These are phyloP conservation scores for Heliconius himera DNA, from an alignment of 1,140 invertebrate genomes.

Conservation along the genomic window DNA sequence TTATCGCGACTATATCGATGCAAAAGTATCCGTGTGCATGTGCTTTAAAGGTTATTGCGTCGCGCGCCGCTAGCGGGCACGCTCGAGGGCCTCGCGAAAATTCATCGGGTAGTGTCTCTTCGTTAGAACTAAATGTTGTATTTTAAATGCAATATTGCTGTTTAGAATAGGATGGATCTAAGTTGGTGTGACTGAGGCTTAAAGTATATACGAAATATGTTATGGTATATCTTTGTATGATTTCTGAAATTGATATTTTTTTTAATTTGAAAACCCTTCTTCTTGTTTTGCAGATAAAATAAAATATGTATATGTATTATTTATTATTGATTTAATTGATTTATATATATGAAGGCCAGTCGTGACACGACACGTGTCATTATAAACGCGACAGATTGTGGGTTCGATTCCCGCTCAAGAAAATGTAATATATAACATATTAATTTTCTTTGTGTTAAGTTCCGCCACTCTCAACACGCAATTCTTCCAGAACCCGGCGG, in stretches of 20 bases:
- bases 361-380: no score
- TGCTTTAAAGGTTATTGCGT: constrained; percentile 27
- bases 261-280: no score
- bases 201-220: neutral
- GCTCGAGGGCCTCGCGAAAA: constrained; percentile 49
- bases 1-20: constrained; percentile 11
- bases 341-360: no score
- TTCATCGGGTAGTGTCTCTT: constrained; percentile 53
- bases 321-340: no score
- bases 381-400: no score
- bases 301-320: no score
- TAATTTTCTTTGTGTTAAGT: no score
- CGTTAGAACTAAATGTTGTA: constrained; percentile 46
- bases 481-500: no score
- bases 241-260: neutral
- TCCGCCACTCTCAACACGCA: no score
- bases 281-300: no score
- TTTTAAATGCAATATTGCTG: neutral
- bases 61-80: constrained; percentile 34
- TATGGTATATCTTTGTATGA: neutral
- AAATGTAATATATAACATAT: no score
- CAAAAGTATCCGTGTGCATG: constrained; percentile 23
- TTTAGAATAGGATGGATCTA: neutral
- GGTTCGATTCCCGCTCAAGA: no score
- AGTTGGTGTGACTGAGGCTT: neutral